Evolutionary conservation across 2,888 invertebrate genomes (phyloP).

Genomic region (Heliconius sara): DNA sequence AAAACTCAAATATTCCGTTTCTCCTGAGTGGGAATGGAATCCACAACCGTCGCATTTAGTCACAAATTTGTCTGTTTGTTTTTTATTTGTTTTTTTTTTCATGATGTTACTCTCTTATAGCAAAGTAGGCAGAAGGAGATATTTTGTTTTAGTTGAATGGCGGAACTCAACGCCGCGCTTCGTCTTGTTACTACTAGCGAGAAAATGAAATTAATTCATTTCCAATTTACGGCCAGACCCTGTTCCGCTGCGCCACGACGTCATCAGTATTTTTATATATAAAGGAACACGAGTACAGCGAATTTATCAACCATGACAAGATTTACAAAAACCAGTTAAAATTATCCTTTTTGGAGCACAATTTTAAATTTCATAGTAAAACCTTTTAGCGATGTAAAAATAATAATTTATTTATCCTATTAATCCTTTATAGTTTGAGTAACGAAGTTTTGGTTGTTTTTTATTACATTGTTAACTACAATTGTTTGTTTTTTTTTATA

Average conservation of each 20-base stretch:
- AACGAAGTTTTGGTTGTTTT: not conserved
- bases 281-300: conserved; percentile 1
- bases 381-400: conserved; percentile 18
- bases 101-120: too few species aligned
- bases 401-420: conserved; percentile 16
- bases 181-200: not conserved
- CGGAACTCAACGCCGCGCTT: not conserved
- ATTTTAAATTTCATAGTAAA: conserved; percentile 7
- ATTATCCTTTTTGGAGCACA: conserved; percentile 3
- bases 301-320: conserved; percentile 3
- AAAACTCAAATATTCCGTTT: too few species aligned
- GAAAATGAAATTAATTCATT: not conserved
- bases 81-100: too few species aligned
- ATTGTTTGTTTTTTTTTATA: not conserved
- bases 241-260: not conserved
- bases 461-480: not conserved
- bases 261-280: not conserved
- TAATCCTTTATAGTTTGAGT: conserved; percentile 12
- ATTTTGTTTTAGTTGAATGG: not conserved
- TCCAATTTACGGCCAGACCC: not conserved
- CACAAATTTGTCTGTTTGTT: not conserved
- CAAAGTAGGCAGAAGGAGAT: too few species aligned
- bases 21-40: too few species aligned
- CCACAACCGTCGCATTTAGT: too few species aligned
- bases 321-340: conserved; percentile 26